Conservation (phyloP, 2,888 invertebrate genomes). For the Aethes cnicana region DNA sequence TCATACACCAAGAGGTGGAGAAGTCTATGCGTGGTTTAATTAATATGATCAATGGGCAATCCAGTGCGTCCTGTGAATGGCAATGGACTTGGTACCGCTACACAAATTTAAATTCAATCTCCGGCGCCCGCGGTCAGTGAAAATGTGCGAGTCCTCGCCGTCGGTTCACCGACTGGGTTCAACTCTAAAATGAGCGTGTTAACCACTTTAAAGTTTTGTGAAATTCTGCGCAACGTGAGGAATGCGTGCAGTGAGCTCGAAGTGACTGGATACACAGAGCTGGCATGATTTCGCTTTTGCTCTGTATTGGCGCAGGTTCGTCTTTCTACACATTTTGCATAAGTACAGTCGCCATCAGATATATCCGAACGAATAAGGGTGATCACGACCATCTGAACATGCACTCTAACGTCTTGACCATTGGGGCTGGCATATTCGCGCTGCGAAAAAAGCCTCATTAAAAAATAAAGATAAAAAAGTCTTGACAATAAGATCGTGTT, state of each 20-base stretch:
- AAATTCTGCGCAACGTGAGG: conserved; percentile 64
- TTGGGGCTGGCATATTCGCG: too few species aligned
- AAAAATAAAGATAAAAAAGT: too few species aligned
- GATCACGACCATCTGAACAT: too few species aligned
- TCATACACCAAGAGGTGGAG: conserved; percentile 33
- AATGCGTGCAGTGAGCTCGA: conserved; percentile 57
- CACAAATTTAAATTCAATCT: conserved; percentile 76
- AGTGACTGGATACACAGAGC: conserved; percentile 52
- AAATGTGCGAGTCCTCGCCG: conserved; percentile 70
- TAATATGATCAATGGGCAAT: conserved; percentile 67
- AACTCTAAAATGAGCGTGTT: conserved; percentile 73
- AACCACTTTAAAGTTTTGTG: conserved; percentile 62
- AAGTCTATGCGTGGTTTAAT: conserved; percentile 51
- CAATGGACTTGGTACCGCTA: conserved; percentile 73
- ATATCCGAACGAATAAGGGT: too few species aligned
- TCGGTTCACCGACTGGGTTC: conserved; percentile 68
- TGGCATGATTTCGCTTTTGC: conserved; percentile 70
- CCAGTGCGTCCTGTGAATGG: conserved; percentile 63
- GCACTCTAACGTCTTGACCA: too few species aligned
- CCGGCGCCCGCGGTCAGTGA: conserved; percentile 65
- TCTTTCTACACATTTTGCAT: conserved; percentile 29
- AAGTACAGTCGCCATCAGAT: too few species aligned
- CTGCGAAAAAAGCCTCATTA: too few species aligned
- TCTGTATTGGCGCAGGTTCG: conserved; percentile 67
- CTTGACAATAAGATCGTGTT: too few species aligned